phyloP scores from a whole-genome alignment of 2,113 vertebrate genomes.

The Syngnathus typhle region DNA sequence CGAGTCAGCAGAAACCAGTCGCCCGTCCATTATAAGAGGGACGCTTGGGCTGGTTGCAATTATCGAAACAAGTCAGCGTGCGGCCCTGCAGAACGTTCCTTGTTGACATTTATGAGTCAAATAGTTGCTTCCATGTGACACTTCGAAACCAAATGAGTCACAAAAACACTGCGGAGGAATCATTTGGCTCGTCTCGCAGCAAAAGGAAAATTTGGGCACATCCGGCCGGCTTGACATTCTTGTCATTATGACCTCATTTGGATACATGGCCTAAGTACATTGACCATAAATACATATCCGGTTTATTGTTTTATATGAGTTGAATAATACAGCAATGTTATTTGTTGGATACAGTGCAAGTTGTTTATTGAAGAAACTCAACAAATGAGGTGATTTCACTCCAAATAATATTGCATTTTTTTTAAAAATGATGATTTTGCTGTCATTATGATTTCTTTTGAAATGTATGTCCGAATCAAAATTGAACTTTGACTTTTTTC shows the following conservation, averaged over 20 bases:
- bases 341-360: too few relatives aligned
- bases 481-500: not conserved
- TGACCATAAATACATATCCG: not conserved
- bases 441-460: not conserved
- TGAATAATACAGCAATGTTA: not conserved
- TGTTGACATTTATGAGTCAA: slow-evolving; percentile 73
- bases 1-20: slow-evolving; percentile 9
- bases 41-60: slow-evolving; percentile 12
- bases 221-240: too few relatives aligned
- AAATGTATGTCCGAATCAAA: not conserved
- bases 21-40: not conserved
- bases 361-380: not conserved
- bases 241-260: not conserved
- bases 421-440: not conserved
- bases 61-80: slow-evolving; percentile 20
- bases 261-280: not conserved
- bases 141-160: slow-evolving; percentile 61
- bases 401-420: not conserved
- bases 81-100: slow-evolving; percentile 45
- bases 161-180: not conserved
- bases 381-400: too few relatives aligned
- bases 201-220: not conserved
- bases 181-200: not conserved
- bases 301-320: not conserved
- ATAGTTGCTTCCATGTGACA: slow-evolving; percentile 44